Conservation (phyloP, 2,888 invertebrate species). For the Plagiodera versicolora region DNA sequence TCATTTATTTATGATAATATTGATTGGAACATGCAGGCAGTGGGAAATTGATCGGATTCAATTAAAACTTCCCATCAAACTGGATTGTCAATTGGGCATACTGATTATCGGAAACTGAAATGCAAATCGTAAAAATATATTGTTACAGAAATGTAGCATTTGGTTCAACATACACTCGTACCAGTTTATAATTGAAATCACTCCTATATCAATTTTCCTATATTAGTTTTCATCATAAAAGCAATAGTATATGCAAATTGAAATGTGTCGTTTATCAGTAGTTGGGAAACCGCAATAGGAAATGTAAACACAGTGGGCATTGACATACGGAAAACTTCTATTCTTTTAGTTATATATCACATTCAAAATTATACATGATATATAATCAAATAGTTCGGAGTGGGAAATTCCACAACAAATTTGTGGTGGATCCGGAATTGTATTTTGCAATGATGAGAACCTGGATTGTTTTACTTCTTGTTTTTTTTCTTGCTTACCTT, state of each 20-base stretch:
- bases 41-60: neutral
- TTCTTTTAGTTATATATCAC: too few relatives aligned
- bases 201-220: conserved; percentile 17
- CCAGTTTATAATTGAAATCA: conserved; percentile 17
- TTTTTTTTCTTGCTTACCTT: too few relatives aligned
- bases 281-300: neutral
- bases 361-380: too few relatives aligned
- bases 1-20: neutral
- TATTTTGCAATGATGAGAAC: too few relatives aligned
- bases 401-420: too few relatives aligned
- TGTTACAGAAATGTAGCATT: conserved; percentile 3
- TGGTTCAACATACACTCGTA: conserved; percentile 8
- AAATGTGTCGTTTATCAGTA: conserved; percentile 6
- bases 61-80: neutral
- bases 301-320: too few relatives aligned
- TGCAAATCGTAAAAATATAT: neutral
- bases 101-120: neutral
- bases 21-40: neutral
- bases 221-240: conserved; percentile 26
- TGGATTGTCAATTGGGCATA: neutral
- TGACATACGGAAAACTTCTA: too few relatives aligned
- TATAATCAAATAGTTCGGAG: too few relatives aligned
- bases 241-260: conserved; percentile 27
- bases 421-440: too few relatives aligned
- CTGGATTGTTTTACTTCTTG: too few relatives aligned